Base-by-base conservation (phyloP, 92 coral and sea anemone species). In the Umimayanthus chanpuru region DNA sequence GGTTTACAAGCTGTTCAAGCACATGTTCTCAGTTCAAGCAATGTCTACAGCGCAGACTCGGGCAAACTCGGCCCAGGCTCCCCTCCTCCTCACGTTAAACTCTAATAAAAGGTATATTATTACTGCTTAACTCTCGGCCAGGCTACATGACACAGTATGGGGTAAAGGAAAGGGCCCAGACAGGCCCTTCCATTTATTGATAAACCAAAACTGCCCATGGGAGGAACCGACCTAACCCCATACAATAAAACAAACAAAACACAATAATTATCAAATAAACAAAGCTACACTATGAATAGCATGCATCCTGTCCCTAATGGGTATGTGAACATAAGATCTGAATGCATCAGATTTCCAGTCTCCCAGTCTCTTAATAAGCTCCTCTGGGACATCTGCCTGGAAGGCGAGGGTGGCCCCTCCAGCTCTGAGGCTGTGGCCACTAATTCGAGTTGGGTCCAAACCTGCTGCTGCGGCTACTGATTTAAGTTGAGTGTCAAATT, bases 361-460 rank as follows among this genome's bases (percentile, higher is more conserved):
- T 32, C 36, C 36, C 36, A 32, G 36, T 32, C 36, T 32, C 36
- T 32, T 87, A 78, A 87, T 66, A 21, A 87, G 74, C 4, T 87
- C 89, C 77, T 87, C 85, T 4, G 85, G 83, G 26, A 87, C 66
- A 68, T 41, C 78, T 77, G 85, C 89, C 55, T 87, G 89, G 58
- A 77, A 87, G 85, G 85, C 77, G 41, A 87, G 89, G 65, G 78
- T 87, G 47, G 73, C 85, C 72, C 88, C 81, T 65, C 89, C 82
- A 4, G 89, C 58, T 55, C 75, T 44, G 55, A 75, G 80, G 38
- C 81, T 86, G 82, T 76, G 72, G 20, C 82, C 89, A 86, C 89
- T 86, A 9, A 88, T 44, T 75, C 18, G 85, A 67, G 86, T 44
- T 36, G 86, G 80, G 72, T 88, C 79, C 85, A 88, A 25, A 21